Conservation (phyloP, 2,888 invertebrate genomes). For the Antheraea yamamai region DNA sequence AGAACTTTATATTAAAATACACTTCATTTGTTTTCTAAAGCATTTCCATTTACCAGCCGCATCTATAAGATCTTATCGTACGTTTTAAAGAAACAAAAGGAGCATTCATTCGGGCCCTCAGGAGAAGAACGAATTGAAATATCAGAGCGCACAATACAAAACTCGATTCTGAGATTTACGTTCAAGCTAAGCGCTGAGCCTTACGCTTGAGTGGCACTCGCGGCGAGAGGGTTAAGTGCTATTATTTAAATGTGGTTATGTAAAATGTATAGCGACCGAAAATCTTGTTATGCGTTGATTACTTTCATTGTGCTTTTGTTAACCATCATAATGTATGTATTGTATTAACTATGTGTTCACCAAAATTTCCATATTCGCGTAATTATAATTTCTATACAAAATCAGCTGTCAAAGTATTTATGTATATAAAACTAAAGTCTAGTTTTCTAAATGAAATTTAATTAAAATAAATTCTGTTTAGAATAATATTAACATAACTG, state of each 20-base stretch:
- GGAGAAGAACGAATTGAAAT: constrained; percentile 61
- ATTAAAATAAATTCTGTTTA: background rate
- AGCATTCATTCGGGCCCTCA: constrained; percentile 52
- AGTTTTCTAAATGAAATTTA: background rate
- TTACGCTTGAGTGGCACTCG: constrained; percentile 37
- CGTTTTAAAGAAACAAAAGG: constrained; percentile 58
- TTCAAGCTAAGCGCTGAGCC: constrained; percentile 25
- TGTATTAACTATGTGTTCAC: background rate
- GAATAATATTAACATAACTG: background rate
- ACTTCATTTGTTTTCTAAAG: background rate
- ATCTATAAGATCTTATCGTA: constrained; percentile 43
- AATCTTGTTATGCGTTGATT: background rate
- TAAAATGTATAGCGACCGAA: constrained; percentile 33
- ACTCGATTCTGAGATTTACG: constrained; percentile 52
- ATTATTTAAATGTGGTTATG: constrained; percentile 47
- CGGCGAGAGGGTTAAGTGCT: constrained; percentile 43
- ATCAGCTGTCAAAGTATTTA: background rate
- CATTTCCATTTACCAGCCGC: constrained; percentile 31
- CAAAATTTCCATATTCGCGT: background rate
- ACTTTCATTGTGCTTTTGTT: constrained; percentile 13
- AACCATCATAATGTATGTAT: background rate
- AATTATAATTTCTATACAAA: background rate
- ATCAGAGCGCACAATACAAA: constrained; percentile 58
- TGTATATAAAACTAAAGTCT: background rate
- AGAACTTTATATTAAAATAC: background rate